These are phyloP conservation scores for Ornithoptera priamus DNA, from an alignment of 2,888 invertebrate species.

Conservation along the genomic window DNA sequence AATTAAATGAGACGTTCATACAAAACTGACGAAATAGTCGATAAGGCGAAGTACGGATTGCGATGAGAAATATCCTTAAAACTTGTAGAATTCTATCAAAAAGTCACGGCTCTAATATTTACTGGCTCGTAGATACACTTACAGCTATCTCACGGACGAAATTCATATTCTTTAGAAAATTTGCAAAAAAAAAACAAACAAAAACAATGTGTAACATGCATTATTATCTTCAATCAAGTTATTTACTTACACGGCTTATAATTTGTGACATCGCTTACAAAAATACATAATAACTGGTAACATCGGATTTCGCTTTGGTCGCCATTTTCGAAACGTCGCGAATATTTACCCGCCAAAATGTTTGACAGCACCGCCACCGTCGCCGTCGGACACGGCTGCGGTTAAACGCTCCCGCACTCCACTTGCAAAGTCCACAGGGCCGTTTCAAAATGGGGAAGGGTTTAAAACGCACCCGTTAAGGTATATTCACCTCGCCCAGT, in stretches of 20 bases:
- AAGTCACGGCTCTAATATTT: slow-evolving; percentile 35
- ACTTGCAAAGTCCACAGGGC: slow-evolving; percentile 41
- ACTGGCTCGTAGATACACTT: slow-evolving; percentile 38
- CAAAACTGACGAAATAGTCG: slow-evolving; percentile 35
- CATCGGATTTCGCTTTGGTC: slow-evolving; percentile 30
- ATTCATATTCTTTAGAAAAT: slow-evolving; percentile 26
- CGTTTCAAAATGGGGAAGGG: slow-evolving; percentile 55
- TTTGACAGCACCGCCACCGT: slow-evolving; percentile 21
- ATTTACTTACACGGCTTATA: slow-evolving; percentile 18
- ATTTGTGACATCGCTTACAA: slow-evolving; percentile 24
- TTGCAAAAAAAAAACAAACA: slow-evolving; percentile 21
- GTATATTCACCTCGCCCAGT: slow-evolving; percentile 84
- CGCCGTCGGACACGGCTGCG: slow-evolving; percentile 14
- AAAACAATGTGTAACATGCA: slow-evolving; percentile 13
- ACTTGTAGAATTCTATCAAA: slow-evolving; percentile 32
- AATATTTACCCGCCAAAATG: slow-evolving; percentile 15
- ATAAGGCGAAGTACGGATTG: slow-evolving; percentile 25
- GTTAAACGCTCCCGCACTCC: slow-evolving; percentile 20
- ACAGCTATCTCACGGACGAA: slow-evolving; percentile 31
- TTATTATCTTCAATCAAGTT: slow-evolving; percentile 2
- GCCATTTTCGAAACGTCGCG: slow-evolving; percentile 9
- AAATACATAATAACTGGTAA: slow-evolving; percentile 30
- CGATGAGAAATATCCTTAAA: slow-evolving; percentile 40
- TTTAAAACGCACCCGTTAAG: slow-evolving; percentile 58
- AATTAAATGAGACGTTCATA: slow-evolving; percentile 8